phyloP scores from a whole-genome alignment of 2,113 vertebrate genomes.

The Pogona vitticeps region DNA sequence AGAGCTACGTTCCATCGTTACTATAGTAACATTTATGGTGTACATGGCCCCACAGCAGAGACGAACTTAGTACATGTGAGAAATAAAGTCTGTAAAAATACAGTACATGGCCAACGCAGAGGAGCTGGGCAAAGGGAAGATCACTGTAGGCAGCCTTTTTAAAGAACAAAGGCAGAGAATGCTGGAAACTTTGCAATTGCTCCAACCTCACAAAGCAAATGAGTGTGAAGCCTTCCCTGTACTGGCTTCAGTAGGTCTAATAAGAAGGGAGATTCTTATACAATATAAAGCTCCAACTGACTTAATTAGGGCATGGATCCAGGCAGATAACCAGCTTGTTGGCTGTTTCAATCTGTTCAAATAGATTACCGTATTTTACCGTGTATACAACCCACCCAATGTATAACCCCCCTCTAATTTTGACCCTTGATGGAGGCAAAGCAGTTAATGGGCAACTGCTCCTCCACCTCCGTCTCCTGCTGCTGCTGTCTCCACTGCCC shows the following conservation, averaged over 20 bases:
- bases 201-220: neutral
- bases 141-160: neutral
- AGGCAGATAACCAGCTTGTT: neutral
- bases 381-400: too few species aligned
- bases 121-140: neutral
- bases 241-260: neutral
- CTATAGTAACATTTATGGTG: neutral
- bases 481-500: too few species aligned
- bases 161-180: neutral
- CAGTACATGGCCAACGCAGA: neutral
- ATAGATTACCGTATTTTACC: neutral
- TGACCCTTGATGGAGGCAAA: too few species aligned
- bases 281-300: neutral
- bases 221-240: neutral
- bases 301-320: neutral
- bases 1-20: neutral
- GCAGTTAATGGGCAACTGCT: too few species aligned
- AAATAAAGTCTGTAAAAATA: neutral
- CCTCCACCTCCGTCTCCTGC: too few species aligned
- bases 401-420: too few species aligned
- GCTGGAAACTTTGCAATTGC: neutral
- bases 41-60: neutral
- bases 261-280: neutral
- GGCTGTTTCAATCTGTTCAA: neutral
- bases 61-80: neutral